Percentiles rank a stretch among this genome's conserved stretches.
These are phyloP conservation scores for Oryzias dopingdopingensis DNA, from an alignment of 2,797 vertebrate species.

Conservation along the genomic window DNA sequence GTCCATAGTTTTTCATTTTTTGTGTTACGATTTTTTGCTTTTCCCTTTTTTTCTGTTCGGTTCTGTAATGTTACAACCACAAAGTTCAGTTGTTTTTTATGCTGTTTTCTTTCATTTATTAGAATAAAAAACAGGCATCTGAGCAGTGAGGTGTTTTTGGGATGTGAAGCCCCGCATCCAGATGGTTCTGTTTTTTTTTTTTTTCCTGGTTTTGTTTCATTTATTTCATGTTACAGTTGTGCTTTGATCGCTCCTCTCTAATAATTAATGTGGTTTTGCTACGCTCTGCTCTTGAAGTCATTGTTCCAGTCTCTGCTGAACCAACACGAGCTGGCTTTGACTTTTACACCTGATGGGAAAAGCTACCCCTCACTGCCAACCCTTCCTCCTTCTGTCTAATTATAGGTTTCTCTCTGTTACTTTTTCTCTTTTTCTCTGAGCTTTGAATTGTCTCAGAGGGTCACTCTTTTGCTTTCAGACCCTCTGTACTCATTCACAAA, in stretches of 20 bases:
- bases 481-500: constrained; percentile 25
- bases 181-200: constrained; percentile 69
- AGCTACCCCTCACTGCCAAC: not conserved
- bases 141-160: constrained; percentile 51
- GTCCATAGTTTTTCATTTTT: too few species aligned
- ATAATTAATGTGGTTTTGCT: constrained; percentile 75
- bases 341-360: constrained; percentile 71
- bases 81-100: not conserved
- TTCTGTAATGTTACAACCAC: constrained; percentile 18
- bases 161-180: constrained; percentile 66
- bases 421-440: constrained; percentile 42
- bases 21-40: too few species aligned
- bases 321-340: constrained; percentile 63
- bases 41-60: too few species aligned
- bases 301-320: constrained; percentile 68
- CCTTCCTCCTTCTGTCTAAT: constrained; percentile 23
- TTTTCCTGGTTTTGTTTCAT: constrained; percentile 67
- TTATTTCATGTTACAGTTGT: constrained; percentile 77
- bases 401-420: constrained; percentile 36
- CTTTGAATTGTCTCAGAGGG: constrained; percentile 63
- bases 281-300: constrained; percentile 72
- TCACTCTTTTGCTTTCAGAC: constrained; percentile 33
- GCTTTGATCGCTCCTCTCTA: constrained; percentile 77
- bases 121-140: constrained; percentile 46
- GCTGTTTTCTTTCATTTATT: too few species aligned